phyloP scores from a whole-genome alignment of 2,797 vertebrate genomes.

The Schizothorax lantsangensis region DNA sequence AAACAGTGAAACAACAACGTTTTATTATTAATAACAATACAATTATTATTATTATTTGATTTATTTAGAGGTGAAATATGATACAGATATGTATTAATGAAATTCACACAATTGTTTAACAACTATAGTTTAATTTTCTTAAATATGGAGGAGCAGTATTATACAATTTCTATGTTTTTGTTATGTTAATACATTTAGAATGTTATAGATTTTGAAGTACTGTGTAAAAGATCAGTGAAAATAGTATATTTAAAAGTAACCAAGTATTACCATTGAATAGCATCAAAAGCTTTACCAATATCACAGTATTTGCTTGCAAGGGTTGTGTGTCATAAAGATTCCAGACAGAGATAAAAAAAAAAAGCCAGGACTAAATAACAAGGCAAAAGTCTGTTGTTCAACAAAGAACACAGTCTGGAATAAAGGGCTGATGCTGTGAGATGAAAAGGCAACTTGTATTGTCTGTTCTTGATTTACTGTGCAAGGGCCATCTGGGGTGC shows the following conservation, averaged over 20 bases:
- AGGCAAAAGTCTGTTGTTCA: conserved; percentile 28
- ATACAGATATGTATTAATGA: too few species aligned
- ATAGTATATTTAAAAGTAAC: neutral
- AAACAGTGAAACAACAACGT: neutral
- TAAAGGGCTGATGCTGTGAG: conserved; percentile 8
- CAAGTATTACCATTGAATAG: neutral
- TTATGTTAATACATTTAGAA: neutral
- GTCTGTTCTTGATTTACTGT: conserved; percentile 39
- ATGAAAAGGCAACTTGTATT: conserved; percentile 22
- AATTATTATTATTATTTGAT: neutral
- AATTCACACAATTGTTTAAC: neutral
- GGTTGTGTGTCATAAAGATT: conserved; percentile 4
- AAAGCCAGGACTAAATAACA: conserved; percentile 19
- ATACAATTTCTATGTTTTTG: neutral
- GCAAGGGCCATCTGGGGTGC: conserved; percentile 38
- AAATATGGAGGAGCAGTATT: neutral
- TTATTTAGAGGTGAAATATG: neutral
- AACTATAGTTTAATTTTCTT: neutral
- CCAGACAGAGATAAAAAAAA: conserved; percentile 23
- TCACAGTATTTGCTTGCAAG: neutral
- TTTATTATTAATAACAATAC: neutral
- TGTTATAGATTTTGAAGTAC: neutral
- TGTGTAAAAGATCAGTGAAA: neutral
- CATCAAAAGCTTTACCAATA: neutral
- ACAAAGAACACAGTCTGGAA: neutral